Evolutionary conservation across 1,140 invertebrate genomes (phyloP).

Genomic region (Drosophila equinoxialis): DNA sequence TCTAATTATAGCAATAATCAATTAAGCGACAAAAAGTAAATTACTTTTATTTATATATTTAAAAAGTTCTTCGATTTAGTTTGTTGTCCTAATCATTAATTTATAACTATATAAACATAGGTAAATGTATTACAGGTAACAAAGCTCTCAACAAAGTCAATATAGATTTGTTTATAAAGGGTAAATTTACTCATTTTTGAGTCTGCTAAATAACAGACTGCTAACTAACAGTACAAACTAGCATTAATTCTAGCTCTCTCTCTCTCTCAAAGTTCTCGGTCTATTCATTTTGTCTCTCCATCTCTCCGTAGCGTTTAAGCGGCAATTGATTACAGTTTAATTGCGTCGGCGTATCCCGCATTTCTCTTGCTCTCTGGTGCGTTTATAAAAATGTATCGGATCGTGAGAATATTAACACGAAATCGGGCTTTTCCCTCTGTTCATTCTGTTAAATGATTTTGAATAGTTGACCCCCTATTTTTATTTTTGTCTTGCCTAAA

Average conservation of each 20-base stretch:
- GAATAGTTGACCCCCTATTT: slow-evolving; percentile 33
- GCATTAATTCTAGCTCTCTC: slow-evolving; percentile 15
- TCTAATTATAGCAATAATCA: too few species aligned
- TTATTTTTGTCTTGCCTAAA: slow-evolving; percentile 20
- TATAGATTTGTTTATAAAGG: background rate
- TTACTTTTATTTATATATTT: too few species aligned
- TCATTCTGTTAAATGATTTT: slow-evolving; percentile 42
- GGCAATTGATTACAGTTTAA: slow-evolving; percentile 11
- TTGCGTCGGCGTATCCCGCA: slow-evolving; percentile 6
- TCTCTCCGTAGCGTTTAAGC: slow-evolving; percentile 20
- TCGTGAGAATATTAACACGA: slow-evolving; percentile 49
- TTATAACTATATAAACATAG: too few species aligned
- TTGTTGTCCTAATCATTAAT: too few species aligned
- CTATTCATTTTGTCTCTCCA: slow-evolving; percentile 12
- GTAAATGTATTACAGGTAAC: too few species aligned
- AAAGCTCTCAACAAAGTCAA: background rate
- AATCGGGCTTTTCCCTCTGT: slow-evolving; percentile 22
- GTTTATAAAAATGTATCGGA: slow-evolving; percentile 33
- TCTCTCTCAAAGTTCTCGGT: background rate
- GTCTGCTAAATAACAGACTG: slow-evolving; percentile 19
- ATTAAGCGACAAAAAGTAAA: too few species aligned
- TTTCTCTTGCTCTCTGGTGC: slow-evolving; percentile 23
- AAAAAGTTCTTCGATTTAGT: too few species aligned
- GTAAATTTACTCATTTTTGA: background rate
- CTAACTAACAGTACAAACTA: slow-evolving; percentile 11